Evolutionary conservation across 2,888 invertebrate species (phyloP).

Genomic region (Eudemis profundana): DNA sequence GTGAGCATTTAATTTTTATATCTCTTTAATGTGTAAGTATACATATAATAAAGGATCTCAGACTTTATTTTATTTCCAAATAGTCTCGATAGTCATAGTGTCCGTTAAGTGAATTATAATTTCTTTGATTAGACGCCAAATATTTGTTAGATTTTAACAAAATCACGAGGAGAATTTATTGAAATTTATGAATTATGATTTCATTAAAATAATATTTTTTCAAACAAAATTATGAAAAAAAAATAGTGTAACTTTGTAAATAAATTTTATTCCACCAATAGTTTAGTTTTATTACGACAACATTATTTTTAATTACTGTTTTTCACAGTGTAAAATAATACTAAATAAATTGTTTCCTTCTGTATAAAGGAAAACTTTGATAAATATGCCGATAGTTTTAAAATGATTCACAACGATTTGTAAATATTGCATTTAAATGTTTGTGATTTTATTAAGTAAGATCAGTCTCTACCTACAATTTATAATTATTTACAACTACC

Average conservation of each 20-base stretch:
- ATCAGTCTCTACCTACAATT: constrained; percentile 54
- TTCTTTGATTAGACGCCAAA: constrained; percentile 76
- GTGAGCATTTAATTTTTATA: constrained; percentile 59
- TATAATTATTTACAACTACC: constrained; percentile 61
- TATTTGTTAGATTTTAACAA: constrained; percentile 76
- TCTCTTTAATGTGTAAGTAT: constrained; percentile 55
- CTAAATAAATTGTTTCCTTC: constrained; percentile 55
- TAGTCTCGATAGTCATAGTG: constrained; percentile 77
- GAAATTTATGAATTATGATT: constrained; percentile 54
- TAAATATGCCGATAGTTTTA: constrained; percentile 55
- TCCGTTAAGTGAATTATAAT: constrained; percentile 62
- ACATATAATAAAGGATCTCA: constrained; percentile 75
- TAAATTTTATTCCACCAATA: constrained; percentile 38
- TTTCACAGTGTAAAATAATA: constrained; percentile 56
- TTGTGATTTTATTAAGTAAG: constrained; percentile 72
- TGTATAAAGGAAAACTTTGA: constrained; percentile 59
- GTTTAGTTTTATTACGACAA: constrained; percentile 37
- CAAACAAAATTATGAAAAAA: constrained; percentile 48
- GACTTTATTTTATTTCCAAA: constrained; percentile 80
- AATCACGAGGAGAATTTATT: constrained; percentile 41
- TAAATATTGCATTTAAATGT: constrained; percentile 83
- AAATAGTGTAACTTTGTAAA: constrained; percentile 35
- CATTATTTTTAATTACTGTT: constrained; percentile 53
- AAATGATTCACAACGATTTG: constrained; percentile 61
- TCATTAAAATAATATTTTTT: constrained; percentile 61